Conservation (phyloP, 2,888 invertebrate genomes). For the Coleophora flavipennella region DNA sequence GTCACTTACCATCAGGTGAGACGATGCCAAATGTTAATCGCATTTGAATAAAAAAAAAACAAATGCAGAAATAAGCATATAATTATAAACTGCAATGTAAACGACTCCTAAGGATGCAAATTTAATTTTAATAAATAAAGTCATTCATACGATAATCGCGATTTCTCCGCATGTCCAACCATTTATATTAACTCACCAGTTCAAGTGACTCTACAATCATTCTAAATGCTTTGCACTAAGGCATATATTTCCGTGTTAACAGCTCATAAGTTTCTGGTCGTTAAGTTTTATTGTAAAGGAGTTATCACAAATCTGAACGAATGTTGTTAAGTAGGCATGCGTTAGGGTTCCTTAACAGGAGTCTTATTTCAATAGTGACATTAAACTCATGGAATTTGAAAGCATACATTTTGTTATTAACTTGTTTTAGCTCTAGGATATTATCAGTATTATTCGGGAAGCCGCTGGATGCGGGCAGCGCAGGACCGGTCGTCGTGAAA, state of each 20-base stretch:
- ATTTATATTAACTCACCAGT: constrained; percentile 22
- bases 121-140: constrained; percentile 47
- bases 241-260: not conserved
- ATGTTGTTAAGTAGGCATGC: constrained; percentile 12
- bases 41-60: too few species aligned
- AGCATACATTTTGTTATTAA: too few species aligned
- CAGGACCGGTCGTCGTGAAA: too few species aligned
- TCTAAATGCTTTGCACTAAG: constrained; percentile 9
- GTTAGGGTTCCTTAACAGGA: constrained; percentile 5
- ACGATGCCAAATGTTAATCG: too few species aligned
- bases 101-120: constrained; percentile 22
- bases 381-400: too few species aligned
- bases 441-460: too few species aligned
- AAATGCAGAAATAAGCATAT: not conserved
- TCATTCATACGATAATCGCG: constrained; percentile 39
- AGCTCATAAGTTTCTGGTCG: too few species aligned
- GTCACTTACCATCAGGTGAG: too few species aligned
- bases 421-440: too few species aligned
- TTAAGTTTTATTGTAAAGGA: constrained; percentile 15
- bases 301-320: constrained; percentile 17
- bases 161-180: constrained; percentile 24
- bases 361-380: too few species aligned
- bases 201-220: constrained; percentile 3
- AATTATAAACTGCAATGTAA: constrained; percentile 20
- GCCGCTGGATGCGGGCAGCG: too few species aligned